Conservation (phyloP, 1,140 invertebrate species). For the Drosophila teissieri region DNA sequence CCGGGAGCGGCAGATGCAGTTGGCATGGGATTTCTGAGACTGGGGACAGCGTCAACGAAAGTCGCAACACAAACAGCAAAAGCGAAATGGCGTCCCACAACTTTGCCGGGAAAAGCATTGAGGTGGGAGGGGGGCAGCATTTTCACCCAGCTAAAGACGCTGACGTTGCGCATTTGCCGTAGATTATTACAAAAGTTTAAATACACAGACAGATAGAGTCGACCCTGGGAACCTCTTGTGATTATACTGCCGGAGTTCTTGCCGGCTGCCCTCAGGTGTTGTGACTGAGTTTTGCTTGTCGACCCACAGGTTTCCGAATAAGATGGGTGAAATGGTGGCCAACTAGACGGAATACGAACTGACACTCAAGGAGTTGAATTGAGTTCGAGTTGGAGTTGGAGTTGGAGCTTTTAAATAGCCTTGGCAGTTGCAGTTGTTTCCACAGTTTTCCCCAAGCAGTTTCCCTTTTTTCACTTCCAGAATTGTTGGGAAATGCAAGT, state of each 20-base stretch:
- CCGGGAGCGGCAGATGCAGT: constrained; percentile 24
- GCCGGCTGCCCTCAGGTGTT: constrained; percentile 61
- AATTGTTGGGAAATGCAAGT: constrained; percentile 1
- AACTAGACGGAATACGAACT: constrained; percentile 42
- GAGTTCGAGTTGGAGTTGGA: constrained; percentile 40
- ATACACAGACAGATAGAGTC: constrained; percentile 67
- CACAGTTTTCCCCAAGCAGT: constrained; percentile 45
- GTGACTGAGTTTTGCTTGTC: constrained; percentile 65
- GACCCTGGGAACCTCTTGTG: constrained; percentile 46
- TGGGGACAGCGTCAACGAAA: constrained; percentile 69
- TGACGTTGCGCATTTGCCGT: constrained; percentile 76
- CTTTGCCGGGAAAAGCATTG: constrained; percentile 26
- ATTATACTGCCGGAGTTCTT: constrained; percentile 40
- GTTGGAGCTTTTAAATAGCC: constrained; percentile 66
- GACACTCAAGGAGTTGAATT: constrained; percentile 55
- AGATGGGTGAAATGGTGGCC: constrained; percentile 1
- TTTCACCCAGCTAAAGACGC: constrained; percentile 48
- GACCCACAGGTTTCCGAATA: constrained; percentile 22
- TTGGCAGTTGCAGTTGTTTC: constrained; percentile 66
- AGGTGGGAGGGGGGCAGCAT: neutral
- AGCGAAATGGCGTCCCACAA: constrained; percentile 72
- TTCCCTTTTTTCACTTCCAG: constrained; percentile 19
- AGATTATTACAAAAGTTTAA: constrained; percentile 81
- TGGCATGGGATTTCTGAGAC: constrained; percentile 26
- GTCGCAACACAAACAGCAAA: constrained; percentile 78